phyloP scores from a whole-genome alignment of 2,888 invertebrate genomes.

The Creontiades dilutus region DNA sequence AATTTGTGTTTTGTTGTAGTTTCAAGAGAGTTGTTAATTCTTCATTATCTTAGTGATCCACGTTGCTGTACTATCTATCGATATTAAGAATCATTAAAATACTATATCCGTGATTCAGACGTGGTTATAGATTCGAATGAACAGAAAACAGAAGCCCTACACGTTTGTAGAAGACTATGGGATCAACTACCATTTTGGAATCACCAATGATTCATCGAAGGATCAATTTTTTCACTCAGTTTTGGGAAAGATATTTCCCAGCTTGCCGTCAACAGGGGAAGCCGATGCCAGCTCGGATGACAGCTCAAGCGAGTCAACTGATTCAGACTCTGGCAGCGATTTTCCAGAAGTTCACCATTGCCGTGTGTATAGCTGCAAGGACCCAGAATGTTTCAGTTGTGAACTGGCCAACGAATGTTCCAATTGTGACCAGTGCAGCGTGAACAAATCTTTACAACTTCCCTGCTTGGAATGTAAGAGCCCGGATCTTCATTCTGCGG shows the following conservation, averaged over 20 bases:
- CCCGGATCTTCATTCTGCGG: slow-evolving; percentile 25
- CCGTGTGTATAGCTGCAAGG: slow-evolving; percentile 53
- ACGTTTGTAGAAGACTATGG: slow-evolving; percentile 47
- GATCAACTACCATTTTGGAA: slow-evolving; percentile 31
- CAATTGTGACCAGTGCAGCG: slow-evolving; percentile 57
- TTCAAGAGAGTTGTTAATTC: too few relatives aligned
- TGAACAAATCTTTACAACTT: slow-evolving; percentile 46
- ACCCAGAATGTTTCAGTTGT: slow-evolving; percentile 62
- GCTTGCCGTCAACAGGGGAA: not conserved
- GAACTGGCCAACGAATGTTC: slow-evolving; percentile 44
- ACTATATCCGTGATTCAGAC: too few relatives aligned
- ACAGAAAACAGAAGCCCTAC: slow-evolving; percentile 16
- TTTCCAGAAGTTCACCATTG: slow-evolving; percentile 54
- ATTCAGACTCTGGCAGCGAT: slow-evolving; percentile 36
- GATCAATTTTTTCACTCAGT: slow-evolving; percentile 28
- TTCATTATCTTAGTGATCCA: not conserved
- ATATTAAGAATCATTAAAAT: too few relatives aligned
- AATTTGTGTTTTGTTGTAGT: too few relatives aligned
- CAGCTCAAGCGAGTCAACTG: slow-evolving; percentile 18
- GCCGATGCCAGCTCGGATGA: not conserved
- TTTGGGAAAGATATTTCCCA: slow-evolving; percentile 7
- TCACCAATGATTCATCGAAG: not conserved
- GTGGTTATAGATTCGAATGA: not conserved
- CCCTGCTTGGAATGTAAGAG: slow-evolving; percentile 51
- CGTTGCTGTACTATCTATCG: not conserved